Percentiles rank a stretch among this genome's conserved stretches.
These are phyloP conservation scores for Urophycis tenuis DNA, from an alignment of 2,797 vertebrate genomes.

Conservation along the genomic window DNA sequence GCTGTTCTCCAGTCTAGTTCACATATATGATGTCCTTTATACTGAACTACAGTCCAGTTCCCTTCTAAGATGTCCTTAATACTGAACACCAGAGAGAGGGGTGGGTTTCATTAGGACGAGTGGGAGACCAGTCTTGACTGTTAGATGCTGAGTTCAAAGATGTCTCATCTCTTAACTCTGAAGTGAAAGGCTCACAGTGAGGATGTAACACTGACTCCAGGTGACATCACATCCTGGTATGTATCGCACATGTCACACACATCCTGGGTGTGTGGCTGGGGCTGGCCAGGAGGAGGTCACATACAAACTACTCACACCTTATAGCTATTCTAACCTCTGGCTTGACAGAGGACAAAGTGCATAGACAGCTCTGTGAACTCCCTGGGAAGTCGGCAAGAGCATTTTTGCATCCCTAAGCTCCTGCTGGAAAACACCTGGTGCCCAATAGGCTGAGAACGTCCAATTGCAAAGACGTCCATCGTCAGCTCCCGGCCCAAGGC, in stretches of 20 bases:
- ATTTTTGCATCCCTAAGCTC: slow-evolving; percentile 43
- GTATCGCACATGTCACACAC: slow-evolving; percentile 55
- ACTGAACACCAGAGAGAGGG: slow-evolving; percentile 19
- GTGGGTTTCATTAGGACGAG: slow-evolving; percentile 19
- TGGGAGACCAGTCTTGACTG: slow-evolving; percentile 6
- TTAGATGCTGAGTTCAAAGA: slow-evolving; percentile 20
- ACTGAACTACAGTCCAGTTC: slow-evolving; percentile 38
- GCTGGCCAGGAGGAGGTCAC: slow-evolving; percentile 47
- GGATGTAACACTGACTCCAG: slow-evolving; percentile 26
- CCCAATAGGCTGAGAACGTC: neutral
- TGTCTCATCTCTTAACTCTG: slow-evolving; percentile 16
- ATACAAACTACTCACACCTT: slow-evolving; percentile 72
- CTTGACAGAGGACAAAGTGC: slow-evolving; percentile 77
- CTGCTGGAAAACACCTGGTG: slow-evolving; percentile 52
- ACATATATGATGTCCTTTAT: slow-evolving; percentile 49
- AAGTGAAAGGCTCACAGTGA: slow-evolving; percentile 24
- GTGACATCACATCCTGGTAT: slow-evolving; percentile 23
- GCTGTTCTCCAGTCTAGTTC: slow-evolving; percentile 36
- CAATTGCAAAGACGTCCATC: neutral
- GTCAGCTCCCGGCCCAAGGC: neutral
- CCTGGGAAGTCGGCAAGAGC: slow-evolving; percentile 32
- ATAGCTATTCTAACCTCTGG: slow-evolving; percentile 77
- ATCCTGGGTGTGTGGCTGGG: slow-evolving; percentile 67
- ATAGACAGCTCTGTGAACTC: slow-evolving; percentile 70
- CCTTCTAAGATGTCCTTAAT: slow-evolving; percentile 48